Base-by-base conservation (phyloP, 2,113 vertebrate species). In the Nyctibius bracteatus region DNA sequence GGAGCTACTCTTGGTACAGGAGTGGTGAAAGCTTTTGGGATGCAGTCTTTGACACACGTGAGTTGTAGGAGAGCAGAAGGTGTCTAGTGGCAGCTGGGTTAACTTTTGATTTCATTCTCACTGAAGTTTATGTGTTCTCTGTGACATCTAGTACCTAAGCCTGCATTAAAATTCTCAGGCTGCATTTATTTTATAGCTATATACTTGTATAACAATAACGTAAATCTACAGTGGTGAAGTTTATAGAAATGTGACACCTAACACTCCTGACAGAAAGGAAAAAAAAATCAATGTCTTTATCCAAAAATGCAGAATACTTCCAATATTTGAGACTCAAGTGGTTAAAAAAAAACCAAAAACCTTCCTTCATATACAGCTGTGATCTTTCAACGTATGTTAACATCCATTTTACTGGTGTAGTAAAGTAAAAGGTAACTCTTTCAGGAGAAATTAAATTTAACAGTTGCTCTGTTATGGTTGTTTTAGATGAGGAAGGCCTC, bases 381-480 rank as follows among this genome's bases (percentile, higher is more conserved):
- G 67, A 70, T 74, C 43, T 81, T 84, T 71, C 73, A 66, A 46
- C 27, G 28, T 44, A 63, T 57, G 65, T 68, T 92, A 79, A 39
- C 49, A 75, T 61, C n/a, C 25, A 10, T 88, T 92, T 95, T 70
- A 89, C 49, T 75, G 58, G 25, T 63, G 9, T 12, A 92, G 22
- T 96, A 90, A 96, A 97, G 73, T 61, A 81, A 97, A 97, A 94
- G n/a, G 68, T 85, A 94, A 93, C 88, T 91, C 24, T 86, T 92
- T 85, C 33, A 47, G 74, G 25, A 88, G 66, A 94, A 94, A 97
- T 96, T 92, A 92, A 80, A 88, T 92, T 81, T 96, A 92, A 96
- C 85, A 90, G 93, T 96, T 94, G 54, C 46, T 94, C 75, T 95
- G 37, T 82, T 77, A 14, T 1, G 39, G 59, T 95, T 96, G 68